Percentiles rank a stretch among this genome's conserved stretches.
Evolutionary conservation across 2,113 vertebrate genomes (phyloP).

Genomic region (Ranitomeya variabilis): DNA sequence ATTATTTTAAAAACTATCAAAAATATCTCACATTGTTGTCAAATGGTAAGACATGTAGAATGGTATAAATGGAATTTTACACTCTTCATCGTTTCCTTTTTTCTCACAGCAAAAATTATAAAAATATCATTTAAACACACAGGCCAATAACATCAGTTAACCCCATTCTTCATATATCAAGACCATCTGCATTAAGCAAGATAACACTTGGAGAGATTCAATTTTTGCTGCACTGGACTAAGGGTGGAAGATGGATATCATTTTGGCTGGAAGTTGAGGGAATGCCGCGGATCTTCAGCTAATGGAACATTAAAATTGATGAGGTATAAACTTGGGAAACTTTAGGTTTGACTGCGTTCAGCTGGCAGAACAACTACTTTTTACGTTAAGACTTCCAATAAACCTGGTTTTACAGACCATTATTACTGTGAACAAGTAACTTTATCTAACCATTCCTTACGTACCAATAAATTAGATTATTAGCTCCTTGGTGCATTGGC

Average conservation of each 20-base stretch:
- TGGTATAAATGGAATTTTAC: not conserved
- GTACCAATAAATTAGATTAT: constrained; percentile 47
- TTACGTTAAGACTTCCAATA: constrained; percentile 43
- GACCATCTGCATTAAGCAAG: constrained; percentile 13
- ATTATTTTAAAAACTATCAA: not conserved
- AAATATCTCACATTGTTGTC: not conserved
- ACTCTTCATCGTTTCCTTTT: not conserved
- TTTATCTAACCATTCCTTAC: constrained; percentile 43
- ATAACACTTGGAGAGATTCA: not conserved
- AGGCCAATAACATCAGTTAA: constrained; percentile 22
- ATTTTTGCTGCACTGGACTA: constrained; percentile 15
- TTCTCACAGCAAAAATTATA: not conserved
- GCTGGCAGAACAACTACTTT: constrained; percentile 44
- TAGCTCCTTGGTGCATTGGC: constrained; percentile 50
- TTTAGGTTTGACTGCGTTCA: constrained; percentile 42
- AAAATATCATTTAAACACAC: not conserved
- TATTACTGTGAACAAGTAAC: constrained; percentile 47
- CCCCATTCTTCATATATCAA: constrained; percentile 26
- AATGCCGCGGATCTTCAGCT: constrained; percentile 39
- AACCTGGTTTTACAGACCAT: constrained; percentile 47
- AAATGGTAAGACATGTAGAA: not conserved
- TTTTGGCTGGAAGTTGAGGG: constrained; percentile 25
- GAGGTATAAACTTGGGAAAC: constrained; percentile 46
- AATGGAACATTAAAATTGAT: constrained; percentile 52
- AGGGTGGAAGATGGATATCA: constrained; percentile 27